Base-by-base conservation (phyloP, 64 coral and sea anemone genomes). In the Exaiptasia diaphana region DNA sequence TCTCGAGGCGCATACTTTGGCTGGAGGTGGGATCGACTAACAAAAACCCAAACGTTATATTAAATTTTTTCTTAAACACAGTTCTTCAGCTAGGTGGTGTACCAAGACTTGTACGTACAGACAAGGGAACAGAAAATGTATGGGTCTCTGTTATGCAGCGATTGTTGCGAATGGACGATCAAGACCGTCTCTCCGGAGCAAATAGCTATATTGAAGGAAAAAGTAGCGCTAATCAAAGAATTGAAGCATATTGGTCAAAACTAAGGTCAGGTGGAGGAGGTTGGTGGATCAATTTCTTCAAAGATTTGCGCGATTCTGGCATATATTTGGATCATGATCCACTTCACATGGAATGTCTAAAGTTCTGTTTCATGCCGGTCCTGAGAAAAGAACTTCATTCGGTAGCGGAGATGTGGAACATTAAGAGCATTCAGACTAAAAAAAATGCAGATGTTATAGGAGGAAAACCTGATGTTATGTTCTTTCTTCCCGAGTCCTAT, bases 81-180 rank as follows among this genome's bases (percentile, higher is more conserved):
- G 36, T 72, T 32, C 49, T 50, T 18, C 67, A 74, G 41, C 54
- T 85, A 15, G 50, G 36, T 24, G 82, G 68, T 54, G 58, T 23
- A 55, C 34, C 67, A 38, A 73, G 38, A 46, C 50, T 85, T 73
- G 67, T 74, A 71, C 41, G 82, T 23, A 49, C 29, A 0, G 68
- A 85, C 46, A 20, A 52, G 33, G 82, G 82, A 55, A 85, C 82
- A 85, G 82, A 84, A 33, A 85, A 85, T 85, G 82, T 55, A 23
- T n/a, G 58, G 55, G 68, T 85, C 44, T 67, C 68, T 56, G 49
- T 37, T 52, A n/a, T 85, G 38, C 82, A 85, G 46, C 54, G 70
- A 36, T 85, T 85, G 34, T 56, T 74, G 7, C 7, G 46, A 23
- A 49, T 21, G 35, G 15, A 53, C 29, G 72, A 31, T 62, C 34